These are phyloP conservation scores for Coluber constrictor DNA, from an alignment of 2,797 vertebrate genomes.

Conservation along the genomic window DNA sequence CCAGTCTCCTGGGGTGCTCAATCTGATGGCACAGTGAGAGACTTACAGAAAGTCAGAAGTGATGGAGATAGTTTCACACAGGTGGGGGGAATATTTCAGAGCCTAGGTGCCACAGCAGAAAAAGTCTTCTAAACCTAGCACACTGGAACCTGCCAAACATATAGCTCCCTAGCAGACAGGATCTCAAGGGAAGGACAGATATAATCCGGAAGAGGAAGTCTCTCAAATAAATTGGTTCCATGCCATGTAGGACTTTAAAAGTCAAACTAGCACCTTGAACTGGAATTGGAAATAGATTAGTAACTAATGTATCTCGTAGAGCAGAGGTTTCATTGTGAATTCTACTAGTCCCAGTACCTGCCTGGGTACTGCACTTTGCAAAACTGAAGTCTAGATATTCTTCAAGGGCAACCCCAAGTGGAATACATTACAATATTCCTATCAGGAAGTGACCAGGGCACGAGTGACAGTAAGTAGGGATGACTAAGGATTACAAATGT, in stretches of 20 bases:
- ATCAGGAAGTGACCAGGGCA: not conserved
- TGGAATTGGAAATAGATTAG: not conserved
- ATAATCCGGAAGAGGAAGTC: not conserved
- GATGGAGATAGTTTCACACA: not conserved
- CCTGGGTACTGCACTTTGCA: not conserved
- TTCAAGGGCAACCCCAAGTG: not conserved
- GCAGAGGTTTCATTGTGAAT: not conserved
- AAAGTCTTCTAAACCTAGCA: not conserved
- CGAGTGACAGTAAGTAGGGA: not conserved
- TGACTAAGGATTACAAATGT: not conserved
- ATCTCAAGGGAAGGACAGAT: not conserved
- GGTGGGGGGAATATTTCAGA: not conserved
- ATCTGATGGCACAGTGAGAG: not conserved
- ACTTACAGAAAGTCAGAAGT: not conserved
- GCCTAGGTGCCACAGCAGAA: not conserved
- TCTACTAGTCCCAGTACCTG: not conserved
- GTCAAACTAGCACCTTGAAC: not conserved
- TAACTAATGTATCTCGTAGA: not conserved
- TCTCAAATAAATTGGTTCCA: not conserved
- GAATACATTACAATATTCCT: not conserved
- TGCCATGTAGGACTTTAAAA: not conserved
- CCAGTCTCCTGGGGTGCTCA: not conserved
- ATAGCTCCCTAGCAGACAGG: not conserved
- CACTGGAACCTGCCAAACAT: not conserved
- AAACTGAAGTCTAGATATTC: not conserved